phyloP scores from a whole-genome alignment of 2,888 invertebrate genomes.

The Sinhomidia bicolor region DNA sequence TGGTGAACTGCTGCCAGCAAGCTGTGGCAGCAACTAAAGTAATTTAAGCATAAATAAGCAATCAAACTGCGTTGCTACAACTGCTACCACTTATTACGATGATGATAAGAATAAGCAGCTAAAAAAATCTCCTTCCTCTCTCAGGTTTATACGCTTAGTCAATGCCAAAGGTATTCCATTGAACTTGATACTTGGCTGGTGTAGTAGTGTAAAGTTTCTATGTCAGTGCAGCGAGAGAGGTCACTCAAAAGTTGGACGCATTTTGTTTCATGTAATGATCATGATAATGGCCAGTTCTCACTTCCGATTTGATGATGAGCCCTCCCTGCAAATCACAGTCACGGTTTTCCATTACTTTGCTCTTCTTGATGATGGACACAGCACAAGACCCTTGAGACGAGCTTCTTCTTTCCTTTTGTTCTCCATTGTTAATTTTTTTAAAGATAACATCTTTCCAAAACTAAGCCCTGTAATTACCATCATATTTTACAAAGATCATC shows the following conservation, averaged over 20 bases:
- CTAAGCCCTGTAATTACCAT: constrained; percentile 67
- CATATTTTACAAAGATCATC: constrained; percentile 59
- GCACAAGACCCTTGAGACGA: constrained; percentile 71
- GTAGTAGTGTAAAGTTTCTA: constrained; percentile 43
- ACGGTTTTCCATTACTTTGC: constrained; percentile 55
- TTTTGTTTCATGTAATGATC: constrained; percentile 44
- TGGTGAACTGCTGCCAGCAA: background rate
- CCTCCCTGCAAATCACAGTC: constrained; percentile 56
- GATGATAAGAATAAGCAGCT: background rate
- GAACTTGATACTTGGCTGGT: constrained; percentile 74
- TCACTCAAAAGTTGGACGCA: constrained; percentile 47
- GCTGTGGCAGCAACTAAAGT: background rate
- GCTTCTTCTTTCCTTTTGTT: constrained; percentile 70
- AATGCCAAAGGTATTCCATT: constrained; percentile 71
- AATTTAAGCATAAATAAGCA: background rate
- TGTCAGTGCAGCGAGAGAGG: constrained; percentile 57
- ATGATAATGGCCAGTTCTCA: constrained; percentile 58
- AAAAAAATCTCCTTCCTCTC: constrained; percentile 48
- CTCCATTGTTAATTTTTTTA: constrained; percentile 53
- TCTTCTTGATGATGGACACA: constrained; percentile 64
- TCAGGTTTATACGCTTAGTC: constrained; percentile 38
- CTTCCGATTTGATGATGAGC: constrained; percentile 70
- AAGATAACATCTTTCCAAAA: constrained; percentile 70
- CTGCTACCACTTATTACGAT: background rate
- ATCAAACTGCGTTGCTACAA: background rate